Base-by-base conservation (phyloP, 2,888 invertebrate genomes). In the Fragum whitleyi region DNA sequence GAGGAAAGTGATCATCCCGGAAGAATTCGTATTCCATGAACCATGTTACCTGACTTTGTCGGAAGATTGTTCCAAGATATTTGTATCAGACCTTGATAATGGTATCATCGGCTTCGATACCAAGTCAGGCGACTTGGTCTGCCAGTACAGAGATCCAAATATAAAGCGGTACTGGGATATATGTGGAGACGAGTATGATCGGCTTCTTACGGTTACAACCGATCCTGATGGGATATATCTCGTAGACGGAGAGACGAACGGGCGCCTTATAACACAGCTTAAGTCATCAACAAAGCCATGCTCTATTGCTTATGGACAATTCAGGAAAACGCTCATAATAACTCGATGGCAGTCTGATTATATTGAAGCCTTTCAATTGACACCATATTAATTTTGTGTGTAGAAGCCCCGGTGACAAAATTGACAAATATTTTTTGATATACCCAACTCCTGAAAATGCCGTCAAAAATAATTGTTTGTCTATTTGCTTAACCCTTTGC, bases 161-260 rank as follows among this genome's bases (percentile, higher is more conserved):
- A 83, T 83, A 36, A 75, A 78, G 61, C 77, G 78, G 29, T 83
- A 83, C 70, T 83, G 83, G 83, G 83, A 80, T 36, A 53, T 83
- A 19, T 59, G 57, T 7, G 42, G 70, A 1, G 78, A 77, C n/a
- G 26, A 62, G 16, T 67, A 70, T 0, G 83, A 76, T 19, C 75
- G 76, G 11, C 57, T 80, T 5, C 75, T 77, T 28, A 73, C 80
- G 2, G 42, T 83, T 16, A 83, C 83, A n/a, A 83, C 83, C 14
- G 80, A 78, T 39, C 83, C 83, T 2, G 78, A 83, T 47, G 69
- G 80, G 51, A 67, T 83, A 7, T 83, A 78, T 53, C 61, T 76
- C 2, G 32, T 80, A 14, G 75, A 69, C 61, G 83, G 78, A n/a
- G 75, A 80, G n/a, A 76, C 73, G 36, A 83, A 80, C 39, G 83